Evolutionary conservation across 2,797 vertebrate species (phyloP).

Genomic region (Rhinichthys osculus): DNA sequence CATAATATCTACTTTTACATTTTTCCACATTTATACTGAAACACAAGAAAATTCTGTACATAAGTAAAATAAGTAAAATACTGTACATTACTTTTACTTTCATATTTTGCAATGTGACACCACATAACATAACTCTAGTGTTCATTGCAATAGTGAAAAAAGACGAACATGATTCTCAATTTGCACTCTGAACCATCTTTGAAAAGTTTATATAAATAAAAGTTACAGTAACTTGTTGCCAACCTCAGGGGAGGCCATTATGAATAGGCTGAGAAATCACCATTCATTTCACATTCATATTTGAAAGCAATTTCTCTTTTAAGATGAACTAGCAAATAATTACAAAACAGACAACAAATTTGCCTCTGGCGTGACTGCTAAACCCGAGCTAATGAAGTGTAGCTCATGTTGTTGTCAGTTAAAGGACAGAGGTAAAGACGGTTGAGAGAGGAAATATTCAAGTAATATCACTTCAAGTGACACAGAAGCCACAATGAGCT

Average conservation of each 20-base stretch:
- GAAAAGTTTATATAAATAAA: slow-evolving; percentile 54
- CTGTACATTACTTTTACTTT: slow-evolving; percentile 18
- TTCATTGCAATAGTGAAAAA: slow-evolving; percentile 44
- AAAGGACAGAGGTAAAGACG: slow-evolving; percentile 26
- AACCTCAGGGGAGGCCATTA: slow-evolving; percentile 42
- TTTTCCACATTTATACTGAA: background rate
- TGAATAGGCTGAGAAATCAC: slow-evolving; percentile 19
- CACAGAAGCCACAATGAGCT: slow-evolving; percentile 44
- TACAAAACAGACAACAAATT: background rate
- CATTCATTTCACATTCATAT: slow-evolving; percentile 25
- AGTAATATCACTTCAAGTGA: slow-evolving; percentile 32
- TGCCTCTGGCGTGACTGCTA: background rate
- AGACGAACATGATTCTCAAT: slow-evolving; percentile 23
- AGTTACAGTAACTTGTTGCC: slow-evolving; percentile 48
- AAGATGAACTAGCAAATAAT: background rate
- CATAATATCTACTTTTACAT: background rate
- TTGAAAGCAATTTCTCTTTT: slow-evolving; percentile 25
- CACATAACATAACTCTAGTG: slow-evolving; percentile 40
- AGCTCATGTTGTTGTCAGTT: slow-evolving; percentile 22
- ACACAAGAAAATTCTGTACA: background rate
- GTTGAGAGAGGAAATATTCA: slow-evolving; percentile 42
- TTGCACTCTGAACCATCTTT: slow-evolving; percentile 32
- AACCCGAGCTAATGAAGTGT: slow-evolving; percentile 9
- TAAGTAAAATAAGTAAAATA: background rate
- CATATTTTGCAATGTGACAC: slow-evolving; percentile 15